Evolutionary conservation across 2,888 invertebrate species (phyloP), one percentile per base, ranked within the genome.

Genomic region (Sepioteuthis lessoniana): DNA sequence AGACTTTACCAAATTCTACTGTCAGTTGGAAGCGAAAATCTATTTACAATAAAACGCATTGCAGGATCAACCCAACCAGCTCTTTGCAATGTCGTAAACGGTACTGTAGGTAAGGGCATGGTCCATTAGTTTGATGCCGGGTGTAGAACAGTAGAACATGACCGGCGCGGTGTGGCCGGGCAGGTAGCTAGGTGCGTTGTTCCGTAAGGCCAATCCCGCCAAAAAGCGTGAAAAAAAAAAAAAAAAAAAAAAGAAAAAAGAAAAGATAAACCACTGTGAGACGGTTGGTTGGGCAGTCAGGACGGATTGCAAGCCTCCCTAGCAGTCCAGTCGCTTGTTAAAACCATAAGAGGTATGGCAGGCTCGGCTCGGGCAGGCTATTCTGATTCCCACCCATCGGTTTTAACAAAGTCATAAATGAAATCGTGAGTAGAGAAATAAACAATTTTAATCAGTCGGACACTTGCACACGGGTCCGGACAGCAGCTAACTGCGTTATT

Each of bases 161-260:
- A 35, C 76, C 76, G n/a, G 76, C n/a, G n/a, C 35, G 76, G 76
- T n/a, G 76, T 35, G 76, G 76, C 76, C 76, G 76, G 76, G 76
- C 76, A 76, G 76, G 76, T 76, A 76, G 76, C 76, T 76, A n/a
- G n/a, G 76, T 76, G 76, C 76, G n/a, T n/a, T 76, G 76, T 76
- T 76, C 76, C 76, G 76, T 35, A 35, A 76, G 76, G n/a, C 76
- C 76, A 76, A 76, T 76, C 35, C n/a, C 25, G n/a, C 76, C 76
- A 76, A 76, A 76, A 76, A 76, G 76, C 76, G 76, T 76, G 76
- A 76, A 76, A 35, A 47, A 55, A 55, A 55, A n/a, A n/a, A n/a
- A 76, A 76, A 35, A 47, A 55, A 55, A 55, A n/a, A n/a, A n/a
- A n/a, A n/a, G n/a, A n/a, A n/a, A n/a, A n/a, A n/a, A n/a, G n/a